Base-by-base conservation (phyloP, 1,140 invertebrate species). In the Atta colombica region DNA sequence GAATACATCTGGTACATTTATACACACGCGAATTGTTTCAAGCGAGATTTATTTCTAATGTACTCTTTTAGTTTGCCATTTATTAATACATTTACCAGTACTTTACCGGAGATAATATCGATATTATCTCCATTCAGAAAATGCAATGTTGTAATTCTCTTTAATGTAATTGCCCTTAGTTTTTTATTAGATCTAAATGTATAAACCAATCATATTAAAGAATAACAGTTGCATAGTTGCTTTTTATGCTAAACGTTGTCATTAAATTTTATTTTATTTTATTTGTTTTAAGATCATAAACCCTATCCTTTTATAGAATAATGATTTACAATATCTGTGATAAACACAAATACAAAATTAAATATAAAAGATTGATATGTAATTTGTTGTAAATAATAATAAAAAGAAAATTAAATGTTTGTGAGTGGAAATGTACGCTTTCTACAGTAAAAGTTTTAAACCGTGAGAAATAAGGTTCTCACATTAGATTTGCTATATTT, bases 391-490 rank as follows among this genome's bases (percentile, higher is more conserved):
- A 12, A 39, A 61, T 58, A 74, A 61, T 58, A 74, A 75, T 61
- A 31, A 74, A 61, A 74, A n/a, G 18, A 31, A 82, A 55, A 82
- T 72, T 25, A 55, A 39, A 61, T 5, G 39, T 49, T 72, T 69
- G 49, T 80, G 53, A 18, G 6, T 8, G 39, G 28, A 84, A 28
- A 49, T 49, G 39, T 21, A 61, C 51, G 35, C 69, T 84, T 75
- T 84, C 69, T 61, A 35, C 39, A 21, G 18, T 65, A 61, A 74
- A 61, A 75, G 39, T 49, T 74, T 39, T 39, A 75, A 74, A 31
- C 25, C 7, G 7, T 14, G 55, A 63, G 61, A 85, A 85, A 45
- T 66, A 85, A 80, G 55, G 77, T 85, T 84, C 80, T 53, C 75
- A 39, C 74, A 35, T 85, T 68, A 68, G n/a, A 85, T 77, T 49